Base-by-base conservation (phyloP, 2,113 vertebrate species). In the Centrocercus urophasianus region DNA sequence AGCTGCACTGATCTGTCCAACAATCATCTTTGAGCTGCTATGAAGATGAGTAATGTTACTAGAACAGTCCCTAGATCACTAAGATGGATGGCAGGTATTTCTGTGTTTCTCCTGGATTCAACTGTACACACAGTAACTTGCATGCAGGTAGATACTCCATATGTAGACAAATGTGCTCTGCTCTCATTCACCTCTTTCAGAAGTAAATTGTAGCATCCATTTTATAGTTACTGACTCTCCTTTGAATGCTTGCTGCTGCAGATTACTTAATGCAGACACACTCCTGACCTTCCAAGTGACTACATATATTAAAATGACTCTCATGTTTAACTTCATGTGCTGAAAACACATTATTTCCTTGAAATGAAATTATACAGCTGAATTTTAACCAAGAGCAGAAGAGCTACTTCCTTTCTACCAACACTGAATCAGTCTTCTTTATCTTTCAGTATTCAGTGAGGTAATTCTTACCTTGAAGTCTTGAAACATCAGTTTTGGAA, bases 1-100 rank as follows among this genome's bases (percentile, higher is more conserved):
- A 54, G 0, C 8, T 48, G 71, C 38, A 66, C 6, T 1, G 0
- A 67, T 30, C 8, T 64, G n/a, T 34, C 25, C 13, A 66, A 8
- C 28, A 83, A 83, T 19, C 82, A 40, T 14, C 25, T 40, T n/a
- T 66, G 9, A 25, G 6, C 30, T 71, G 10, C 60, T 78, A 30
- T 6, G 24, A 28, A 28, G 14, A 74, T 19, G 10, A 81, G 28
- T 5, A 71, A 67, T 11, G 6, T 17, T 78, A 12, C 24, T 54
- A 52, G 27, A 71, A 72, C 19, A 71, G 27, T 8, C 8, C n/a
- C 10, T 6, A 32, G 15, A 60, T 40, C 50, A 47, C 78, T 28
- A 24, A 89, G 79, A 56, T 15, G 13, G 28, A 45, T 45, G 28
- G 11, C 13, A n/a, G 5, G 17, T 43, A 40, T 63, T 83, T 84